Conservation (phyloP, 2,113 vertebrate genomes). For the Hiodon alosoides region DNA sequence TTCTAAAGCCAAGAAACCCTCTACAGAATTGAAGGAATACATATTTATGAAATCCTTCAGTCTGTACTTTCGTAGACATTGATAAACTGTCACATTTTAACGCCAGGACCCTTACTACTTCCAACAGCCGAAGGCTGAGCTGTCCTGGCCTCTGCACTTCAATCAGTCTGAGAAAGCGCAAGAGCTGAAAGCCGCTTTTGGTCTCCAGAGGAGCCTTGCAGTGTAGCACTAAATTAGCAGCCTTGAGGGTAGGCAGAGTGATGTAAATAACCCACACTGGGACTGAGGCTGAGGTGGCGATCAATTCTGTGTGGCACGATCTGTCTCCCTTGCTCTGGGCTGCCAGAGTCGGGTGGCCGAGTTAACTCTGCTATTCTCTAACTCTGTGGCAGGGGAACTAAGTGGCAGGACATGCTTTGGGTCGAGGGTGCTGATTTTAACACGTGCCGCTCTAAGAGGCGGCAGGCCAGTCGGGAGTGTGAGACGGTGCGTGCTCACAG, state of each 20-base stretch:
- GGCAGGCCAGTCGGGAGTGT: no score
- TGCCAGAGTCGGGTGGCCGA: no score
- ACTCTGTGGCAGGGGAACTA: no score
- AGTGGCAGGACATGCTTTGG: not conserved
- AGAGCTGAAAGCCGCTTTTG: not conserved
- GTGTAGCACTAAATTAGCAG: no score
- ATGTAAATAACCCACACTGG: not conserved
- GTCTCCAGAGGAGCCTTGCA: not conserved
- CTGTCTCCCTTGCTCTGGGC: no score
- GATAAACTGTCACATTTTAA: not conserved
- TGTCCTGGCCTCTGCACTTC: not conserved
- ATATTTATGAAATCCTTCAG: not conserved
- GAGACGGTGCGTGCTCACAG: constrained; percentile 60
- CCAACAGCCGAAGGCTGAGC: not conserved
- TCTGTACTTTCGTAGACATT: not conserved
- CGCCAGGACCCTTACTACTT: not conserved
- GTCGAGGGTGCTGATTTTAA: not conserved
- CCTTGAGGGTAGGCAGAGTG: no score
- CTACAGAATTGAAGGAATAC: constrained; percentile 1
- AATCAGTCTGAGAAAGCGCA: not conserved
- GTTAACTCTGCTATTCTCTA: no score
- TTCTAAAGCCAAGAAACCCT: constrained; percentile 4
- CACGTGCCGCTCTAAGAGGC: not conserved
- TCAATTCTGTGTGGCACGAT: no score
- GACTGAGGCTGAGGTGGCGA: not conserved